Conservation (phyloP, 2,797 vertebrate genomes). For the Choloepus didactylus region DNA sequence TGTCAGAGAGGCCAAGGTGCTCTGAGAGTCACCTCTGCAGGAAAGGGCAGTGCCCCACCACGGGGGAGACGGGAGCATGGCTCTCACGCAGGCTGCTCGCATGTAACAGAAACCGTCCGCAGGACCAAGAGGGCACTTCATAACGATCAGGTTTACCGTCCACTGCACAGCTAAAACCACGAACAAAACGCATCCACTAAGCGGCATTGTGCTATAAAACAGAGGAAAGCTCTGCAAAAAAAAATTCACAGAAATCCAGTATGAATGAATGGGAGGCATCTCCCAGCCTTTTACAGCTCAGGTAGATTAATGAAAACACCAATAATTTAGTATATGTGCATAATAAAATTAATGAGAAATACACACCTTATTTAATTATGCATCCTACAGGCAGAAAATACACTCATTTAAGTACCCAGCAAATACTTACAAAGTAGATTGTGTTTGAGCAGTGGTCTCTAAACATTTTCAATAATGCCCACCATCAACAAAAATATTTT, state of each 20-base stretch:
- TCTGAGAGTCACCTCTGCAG: rapidly evolving
- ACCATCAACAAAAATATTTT: background rate
- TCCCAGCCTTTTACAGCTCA: no score
- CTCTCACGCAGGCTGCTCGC: background rate
- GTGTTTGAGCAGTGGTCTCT: rapidly evolving
- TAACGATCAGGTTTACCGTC: background rate
- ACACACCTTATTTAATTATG: background rate
- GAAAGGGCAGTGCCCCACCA: rapidly evolving
- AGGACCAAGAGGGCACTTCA: background rate
- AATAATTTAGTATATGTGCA: background rate
- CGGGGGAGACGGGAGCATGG: background rate
- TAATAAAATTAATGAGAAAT: background rate
- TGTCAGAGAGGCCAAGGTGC: rapidly evolving
- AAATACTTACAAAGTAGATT: background rate
- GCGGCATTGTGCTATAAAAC: background rate
- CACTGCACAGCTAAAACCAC: background rate
- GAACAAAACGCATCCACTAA: background rate
- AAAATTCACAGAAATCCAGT: background rate
- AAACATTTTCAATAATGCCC: rapidly evolving
- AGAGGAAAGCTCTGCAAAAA: background rate
- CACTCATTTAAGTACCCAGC: background rate
- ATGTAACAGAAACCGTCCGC: no score
- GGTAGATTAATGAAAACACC: background rate
- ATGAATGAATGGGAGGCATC: no score
- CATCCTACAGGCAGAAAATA: background rate